Evolutionary conservation across 2,113 vertebrate genomes (phyloP).

Genomic region (Oncorhynchus tshawytscha): DNA sequence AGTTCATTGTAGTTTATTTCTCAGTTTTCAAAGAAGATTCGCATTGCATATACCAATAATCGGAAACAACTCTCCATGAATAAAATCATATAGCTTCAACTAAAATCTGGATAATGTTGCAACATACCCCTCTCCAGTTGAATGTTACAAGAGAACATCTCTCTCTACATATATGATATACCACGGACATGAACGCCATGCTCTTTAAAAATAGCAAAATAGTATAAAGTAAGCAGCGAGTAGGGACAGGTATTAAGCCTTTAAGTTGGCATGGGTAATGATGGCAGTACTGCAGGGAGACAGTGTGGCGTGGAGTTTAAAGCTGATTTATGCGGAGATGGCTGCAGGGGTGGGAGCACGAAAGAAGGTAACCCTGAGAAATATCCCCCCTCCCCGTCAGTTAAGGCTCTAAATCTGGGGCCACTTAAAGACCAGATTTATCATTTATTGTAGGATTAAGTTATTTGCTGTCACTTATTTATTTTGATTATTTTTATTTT

Average conservation of each 20-base stretch:
- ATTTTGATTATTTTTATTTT: too few relatives aligned
- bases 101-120: too few relatives aligned
- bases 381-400: constrained; percentile 49
- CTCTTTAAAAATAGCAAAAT: constrained; percentile 73
- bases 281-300: constrained; percentile 33
- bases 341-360: constrained; percentile 57
- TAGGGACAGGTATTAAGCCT: constrained; percentile 68
- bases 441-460: constrained; percentile 72
- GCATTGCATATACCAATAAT: too few relatives aligned
- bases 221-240: constrained; percentile 59
- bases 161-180: background rate
- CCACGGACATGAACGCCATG: constrained; percentile 32
- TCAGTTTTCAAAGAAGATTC: too few relatives aligned
- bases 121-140: too few relatives aligned
- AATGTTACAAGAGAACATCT: background rate
- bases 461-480: constrained; percentile 69
- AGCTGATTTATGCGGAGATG: constrained; percentile 69
- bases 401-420: constrained; percentile 67
- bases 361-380: constrained; percentile 69
- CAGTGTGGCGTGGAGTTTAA: constrained; percentile 59
- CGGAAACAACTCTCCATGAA: too few relatives aligned
- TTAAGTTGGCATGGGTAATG: constrained; percentile 50
- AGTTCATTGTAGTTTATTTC: too few relatives aligned
- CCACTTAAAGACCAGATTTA: constrained; percentile 71
- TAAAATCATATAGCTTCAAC: too few relatives aligned